Conservation (phyloP, 2,888 invertebrate species). For the Sinodicranocentrus sp. region DNA sequence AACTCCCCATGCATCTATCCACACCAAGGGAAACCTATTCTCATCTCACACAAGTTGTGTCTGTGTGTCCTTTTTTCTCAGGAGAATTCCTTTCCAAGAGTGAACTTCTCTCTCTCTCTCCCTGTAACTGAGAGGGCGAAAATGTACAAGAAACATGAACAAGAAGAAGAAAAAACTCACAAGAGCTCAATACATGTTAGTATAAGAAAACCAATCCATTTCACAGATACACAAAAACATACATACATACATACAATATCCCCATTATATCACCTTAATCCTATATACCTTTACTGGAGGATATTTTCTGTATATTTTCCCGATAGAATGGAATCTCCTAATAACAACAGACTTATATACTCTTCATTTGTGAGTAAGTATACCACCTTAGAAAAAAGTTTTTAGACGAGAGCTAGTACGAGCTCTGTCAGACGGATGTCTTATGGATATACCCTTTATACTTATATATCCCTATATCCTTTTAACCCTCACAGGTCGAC, state of each 20-base stretch:
- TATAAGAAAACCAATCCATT: background rate
- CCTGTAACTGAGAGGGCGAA: background rate
- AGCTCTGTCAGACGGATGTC: too few species aligned
- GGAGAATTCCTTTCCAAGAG: conserved; percentile 10
- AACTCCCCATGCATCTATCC: background rate
- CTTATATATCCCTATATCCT: too few species aligned
- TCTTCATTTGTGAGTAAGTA: too few species aligned
- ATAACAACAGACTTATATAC: too few species aligned
- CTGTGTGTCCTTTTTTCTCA: background rate
- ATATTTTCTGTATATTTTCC: too few species aligned
- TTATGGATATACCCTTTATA: too few species aligned
- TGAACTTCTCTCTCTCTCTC: background rate
- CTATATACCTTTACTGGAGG: background rate
- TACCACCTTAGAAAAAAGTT: too few species aligned
- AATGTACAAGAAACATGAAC: background rate
- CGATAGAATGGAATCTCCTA: too few species aligned
- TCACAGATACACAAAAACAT: background rate
- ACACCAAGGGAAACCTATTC: background rate
- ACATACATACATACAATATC: background rate
- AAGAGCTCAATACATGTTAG: background rate
- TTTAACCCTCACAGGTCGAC: too few species aligned
- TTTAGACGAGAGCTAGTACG: too few species aligned
- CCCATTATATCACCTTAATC: background rate
- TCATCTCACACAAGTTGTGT: background rate
- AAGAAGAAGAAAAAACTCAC: background rate